phyloP scores from a whole-genome alignment of 35 echinoderm and acorn worm species.

The Heliocidaris erythrogramma region DNA sequence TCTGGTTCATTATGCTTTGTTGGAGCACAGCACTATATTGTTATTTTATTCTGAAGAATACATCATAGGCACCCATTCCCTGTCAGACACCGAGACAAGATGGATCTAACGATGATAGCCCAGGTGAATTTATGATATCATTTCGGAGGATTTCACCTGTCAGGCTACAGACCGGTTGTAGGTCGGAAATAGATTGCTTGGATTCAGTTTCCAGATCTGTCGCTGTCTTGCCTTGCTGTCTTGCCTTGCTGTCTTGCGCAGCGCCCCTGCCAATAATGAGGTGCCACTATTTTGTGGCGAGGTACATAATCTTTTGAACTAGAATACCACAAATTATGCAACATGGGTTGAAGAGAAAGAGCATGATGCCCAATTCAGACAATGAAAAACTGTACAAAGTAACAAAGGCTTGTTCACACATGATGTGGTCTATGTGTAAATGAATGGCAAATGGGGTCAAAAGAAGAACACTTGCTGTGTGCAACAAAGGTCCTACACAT shows the following conservation, averaged over 20 bases:
- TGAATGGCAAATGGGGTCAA: too few relatives aligned
- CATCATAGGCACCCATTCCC: not conserved
- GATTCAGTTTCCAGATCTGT: not conserved
- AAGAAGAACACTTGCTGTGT: too few relatives aligned
- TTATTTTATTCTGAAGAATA: too few relatives aligned
- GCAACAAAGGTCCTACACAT: too few relatives aligned
- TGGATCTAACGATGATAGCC: not conserved
- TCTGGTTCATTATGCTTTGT: too few relatives aligned
- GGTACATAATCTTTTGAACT: not conserved
- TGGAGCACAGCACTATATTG: too few relatives aligned
- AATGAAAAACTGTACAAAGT: too few relatives aligned
- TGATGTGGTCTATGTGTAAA: too few relatives aligned
- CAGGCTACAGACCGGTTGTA: not conserved
- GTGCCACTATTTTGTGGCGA: not conserved
- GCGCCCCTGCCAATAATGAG: not conserved
- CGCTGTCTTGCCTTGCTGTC: not conserved
- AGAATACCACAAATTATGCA: too few relatives aligned
- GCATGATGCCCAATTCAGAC: too few relatives aligned
- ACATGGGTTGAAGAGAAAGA: too few relatives aligned
- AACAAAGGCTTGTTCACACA: too few relatives aligned
- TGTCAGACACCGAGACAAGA: not conserved
- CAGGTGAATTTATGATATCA: constrained; percentile 18
- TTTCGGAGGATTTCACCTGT: not conserved
- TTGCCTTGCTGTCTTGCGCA: not conserved
- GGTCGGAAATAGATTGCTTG: not conserved